A percentile compares a stretch with the other conserved stretches of the same genome.
Conservation (phyloP, 2,888 invertebrate genomes). For the Acrobasis repandana region DNA sequence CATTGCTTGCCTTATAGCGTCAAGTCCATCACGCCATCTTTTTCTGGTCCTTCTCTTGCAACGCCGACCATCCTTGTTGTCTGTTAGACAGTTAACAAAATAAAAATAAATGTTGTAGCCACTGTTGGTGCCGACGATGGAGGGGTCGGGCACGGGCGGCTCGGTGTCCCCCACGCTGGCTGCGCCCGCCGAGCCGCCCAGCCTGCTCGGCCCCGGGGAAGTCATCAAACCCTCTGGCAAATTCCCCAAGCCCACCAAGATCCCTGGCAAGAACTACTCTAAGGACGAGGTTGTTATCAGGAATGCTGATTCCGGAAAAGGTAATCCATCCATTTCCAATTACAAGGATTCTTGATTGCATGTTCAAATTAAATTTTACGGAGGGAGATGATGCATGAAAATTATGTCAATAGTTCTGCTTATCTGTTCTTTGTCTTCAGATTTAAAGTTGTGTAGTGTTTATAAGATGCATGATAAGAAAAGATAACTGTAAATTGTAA, state of each 20-base stretch:
- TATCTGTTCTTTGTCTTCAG: constrained; percentile 52
- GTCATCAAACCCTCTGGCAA: constrained; percentile 94
- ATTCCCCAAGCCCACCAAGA: constrained; percentile 93
- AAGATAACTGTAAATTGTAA: constrained; percentile 31
- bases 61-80: too few relatives aligned
- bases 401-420: constrained; percentile 46
- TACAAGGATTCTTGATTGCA: constrained; percentile 24
- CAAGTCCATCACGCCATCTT: too few relatives aligned
- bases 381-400: constrained; percentile 53
- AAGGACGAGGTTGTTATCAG: constrained; percentile 97
- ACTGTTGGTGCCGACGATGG: constrained; percentile 77
- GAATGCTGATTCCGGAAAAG: constrained; percentile 98
- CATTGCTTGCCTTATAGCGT: too few relatives aligned
- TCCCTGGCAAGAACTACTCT: constrained; percentile 96
- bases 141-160: constrained; percentile 75
- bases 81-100: background rate
- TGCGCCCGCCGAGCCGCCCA: constrained; percentile 77
- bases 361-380: constrained; percentile 32
- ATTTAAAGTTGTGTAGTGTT: constrained; percentile 44
- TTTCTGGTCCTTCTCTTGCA: too few relatives aligned
- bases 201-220: constrained; percentile 90
- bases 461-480: constrained; percentile 50
- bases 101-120: constrained; percentile 50
- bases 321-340: constrained; percentile 71
- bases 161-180: constrained; percentile 83